phyloP scores from a whole-genome alignment of 2,797 vertebrate genomes.

The Hirundo rustica region DNA sequence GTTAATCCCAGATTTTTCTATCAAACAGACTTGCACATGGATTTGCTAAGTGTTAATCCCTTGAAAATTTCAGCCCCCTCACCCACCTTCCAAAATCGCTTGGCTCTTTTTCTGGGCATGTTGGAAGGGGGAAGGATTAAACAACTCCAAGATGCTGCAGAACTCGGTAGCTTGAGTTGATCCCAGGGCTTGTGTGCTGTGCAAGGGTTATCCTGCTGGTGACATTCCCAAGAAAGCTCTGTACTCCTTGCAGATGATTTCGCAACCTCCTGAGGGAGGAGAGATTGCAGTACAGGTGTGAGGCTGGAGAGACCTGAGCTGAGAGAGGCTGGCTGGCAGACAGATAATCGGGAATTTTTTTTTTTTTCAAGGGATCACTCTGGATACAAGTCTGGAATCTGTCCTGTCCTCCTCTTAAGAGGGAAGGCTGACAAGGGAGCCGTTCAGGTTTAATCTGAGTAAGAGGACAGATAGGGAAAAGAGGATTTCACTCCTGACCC shows the following conservation, averaged over 20 bases:
- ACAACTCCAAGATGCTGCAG: neutral
- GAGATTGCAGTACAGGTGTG: fast-evolving
- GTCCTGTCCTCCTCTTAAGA: neutral
- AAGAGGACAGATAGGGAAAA: neutral
- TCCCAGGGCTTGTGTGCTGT: neutral
- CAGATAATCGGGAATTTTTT: neutral
- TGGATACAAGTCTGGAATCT: neutral
- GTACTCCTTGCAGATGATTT: neutral
- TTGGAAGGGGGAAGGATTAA: neutral
- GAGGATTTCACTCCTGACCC: neutral
- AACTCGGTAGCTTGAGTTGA: neutral
- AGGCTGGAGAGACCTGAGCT: neutral
- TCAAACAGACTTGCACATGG: neutral
- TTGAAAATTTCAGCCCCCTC: neutral
- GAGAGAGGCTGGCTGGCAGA: neutral
- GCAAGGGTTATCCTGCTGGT: neutral
- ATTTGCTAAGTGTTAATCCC: constrained; percentile 22
- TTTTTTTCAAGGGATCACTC: neutral
- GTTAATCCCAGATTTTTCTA: constrained; percentile 37
- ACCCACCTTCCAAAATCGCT: neutral
- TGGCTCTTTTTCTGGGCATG: neutral
- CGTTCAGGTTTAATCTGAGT: neutral
- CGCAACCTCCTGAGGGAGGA: neutral
- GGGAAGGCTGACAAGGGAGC: neutral
- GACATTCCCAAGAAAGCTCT: neutral